phyloP scores from a whole-genome alignment of 64 coral and sea anemone genomes.

The Pachyseris speciosa region DNA sequence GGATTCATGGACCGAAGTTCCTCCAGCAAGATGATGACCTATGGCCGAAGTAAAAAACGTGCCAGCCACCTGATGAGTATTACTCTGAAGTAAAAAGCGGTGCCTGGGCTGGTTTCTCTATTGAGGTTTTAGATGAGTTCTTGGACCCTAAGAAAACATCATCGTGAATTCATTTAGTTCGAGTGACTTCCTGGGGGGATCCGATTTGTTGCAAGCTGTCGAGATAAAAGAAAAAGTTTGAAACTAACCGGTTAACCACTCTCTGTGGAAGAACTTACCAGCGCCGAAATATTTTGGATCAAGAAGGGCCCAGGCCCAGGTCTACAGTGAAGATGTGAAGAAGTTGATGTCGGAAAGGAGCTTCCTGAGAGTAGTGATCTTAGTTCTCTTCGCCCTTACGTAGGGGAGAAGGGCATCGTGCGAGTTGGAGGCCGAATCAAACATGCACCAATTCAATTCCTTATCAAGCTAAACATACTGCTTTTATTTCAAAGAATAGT shows the following conservation, averaged over 20 bases:
- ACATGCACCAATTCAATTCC: slow-evolving; percentile 37
- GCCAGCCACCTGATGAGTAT: neutral
- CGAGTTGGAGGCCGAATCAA: slow-evolving; percentile 41
- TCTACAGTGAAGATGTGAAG: neutral
- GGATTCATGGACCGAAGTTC: neutral
- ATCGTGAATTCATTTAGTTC: neutral
- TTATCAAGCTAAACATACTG: neutral
- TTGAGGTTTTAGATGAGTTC: neutral
- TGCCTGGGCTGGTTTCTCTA: neutral
- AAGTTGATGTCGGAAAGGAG: neutral
- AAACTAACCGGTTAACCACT: neutral
- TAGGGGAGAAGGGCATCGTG: slow-evolving; percentile 6
- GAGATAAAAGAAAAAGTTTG: neutral
- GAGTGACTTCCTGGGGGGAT: slow-evolving; percentile 18
- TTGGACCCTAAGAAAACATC: neutral
- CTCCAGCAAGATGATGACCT: neutral
- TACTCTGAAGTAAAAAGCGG: neutral
- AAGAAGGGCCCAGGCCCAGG: neutral
- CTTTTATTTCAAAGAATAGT: slow-evolving; percentile 28
- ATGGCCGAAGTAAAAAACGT: neutral
- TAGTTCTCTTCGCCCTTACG: neutral
- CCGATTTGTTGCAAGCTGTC: neutral
- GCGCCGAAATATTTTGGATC: neutral
- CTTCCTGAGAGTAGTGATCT: neutral
- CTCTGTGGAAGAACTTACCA: neutral